phyloP scores from a whole-genome alignment of 2,113 vertebrate species.

The Collichthys lucidus region DNA sequence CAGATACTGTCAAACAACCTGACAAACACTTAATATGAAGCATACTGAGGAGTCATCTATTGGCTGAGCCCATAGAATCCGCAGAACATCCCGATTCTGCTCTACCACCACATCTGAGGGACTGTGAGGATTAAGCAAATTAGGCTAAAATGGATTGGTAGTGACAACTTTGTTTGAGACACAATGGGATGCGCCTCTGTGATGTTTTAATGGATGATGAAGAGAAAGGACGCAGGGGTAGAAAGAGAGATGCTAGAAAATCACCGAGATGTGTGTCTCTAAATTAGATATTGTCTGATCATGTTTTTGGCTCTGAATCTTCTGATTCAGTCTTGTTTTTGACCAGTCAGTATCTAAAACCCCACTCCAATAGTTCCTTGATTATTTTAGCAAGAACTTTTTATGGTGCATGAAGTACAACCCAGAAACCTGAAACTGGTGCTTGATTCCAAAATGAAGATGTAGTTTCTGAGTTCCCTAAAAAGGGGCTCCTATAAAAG shows the following conservation, averaged over 20 bases:
- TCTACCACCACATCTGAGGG: conserved; percentile 9
- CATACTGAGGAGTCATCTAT: background rate
- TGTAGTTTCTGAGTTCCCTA: background rate
- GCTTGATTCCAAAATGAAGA: background rate
- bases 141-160: conserved; percentile 26
- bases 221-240: background rate
- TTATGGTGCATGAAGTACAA: background rate
- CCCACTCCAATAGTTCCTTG: background rate
- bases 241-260: background rate
- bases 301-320: background rate
- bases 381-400: background rate
- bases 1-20: background rate
- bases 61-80: background rate
- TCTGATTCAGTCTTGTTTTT: background rate
- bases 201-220: background rate
- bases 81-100: background rate
- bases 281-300: background rate
- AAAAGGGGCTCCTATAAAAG: background rate
- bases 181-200: conserved; percentile 4
- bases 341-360: background rate
- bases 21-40: no score
- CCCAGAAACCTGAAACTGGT: background rate
- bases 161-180: conserved; percentile 19
- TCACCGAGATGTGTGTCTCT: background rate
- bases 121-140: conserved; percentile 33